Conservation (phyloP, 53 echinoderm and acorn worm genomes). For the Astropecten irregularis region DNA sequence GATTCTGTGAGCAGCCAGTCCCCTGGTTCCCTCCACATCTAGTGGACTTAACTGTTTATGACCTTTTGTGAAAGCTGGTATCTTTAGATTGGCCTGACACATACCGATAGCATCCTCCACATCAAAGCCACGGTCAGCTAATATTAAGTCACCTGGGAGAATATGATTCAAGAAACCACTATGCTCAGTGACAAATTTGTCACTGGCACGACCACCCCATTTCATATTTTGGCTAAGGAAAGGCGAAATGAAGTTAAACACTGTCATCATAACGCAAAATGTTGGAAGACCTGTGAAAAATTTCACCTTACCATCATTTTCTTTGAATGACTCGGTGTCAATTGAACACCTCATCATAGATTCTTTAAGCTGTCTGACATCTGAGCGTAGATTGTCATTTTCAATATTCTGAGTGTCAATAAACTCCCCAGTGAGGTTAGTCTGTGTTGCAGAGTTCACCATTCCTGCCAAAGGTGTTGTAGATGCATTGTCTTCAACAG, state of each 20-base stretch:
- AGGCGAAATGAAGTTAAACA: neutral
- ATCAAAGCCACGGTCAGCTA: constrained; percentile 33
- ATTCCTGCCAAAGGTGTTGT: too few species aligned
- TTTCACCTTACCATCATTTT: neutral
- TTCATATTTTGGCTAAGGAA: neutral
- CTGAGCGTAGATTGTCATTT: neutral
- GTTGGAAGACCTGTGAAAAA: neutral
- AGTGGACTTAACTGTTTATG: neutral
- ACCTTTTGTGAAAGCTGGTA: constrained; percentile 49
- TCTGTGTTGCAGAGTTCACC: too few species aligned
- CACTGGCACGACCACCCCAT: constrained; percentile 56
- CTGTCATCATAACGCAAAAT: neutral
- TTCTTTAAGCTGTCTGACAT: neutral
- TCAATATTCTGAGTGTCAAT: neutral
- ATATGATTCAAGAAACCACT: constrained; percentile 27
- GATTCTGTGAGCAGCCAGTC: constrained; percentile 7
- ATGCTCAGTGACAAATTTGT: constrained; percentile 45
- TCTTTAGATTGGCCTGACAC: neutral
- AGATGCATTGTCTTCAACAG: too few species aligned
- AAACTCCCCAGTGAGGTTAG: too few species aligned
- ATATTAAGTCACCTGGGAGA: constrained; percentile 34
- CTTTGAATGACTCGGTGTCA: neutral
- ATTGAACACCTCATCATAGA: neutral
- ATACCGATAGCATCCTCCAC: constrained; percentile 16
- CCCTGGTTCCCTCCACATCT: constrained; percentile 10